Conservation (phyloP, 2,888 invertebrate genomes). For the Aelia acuminata region DNA sequence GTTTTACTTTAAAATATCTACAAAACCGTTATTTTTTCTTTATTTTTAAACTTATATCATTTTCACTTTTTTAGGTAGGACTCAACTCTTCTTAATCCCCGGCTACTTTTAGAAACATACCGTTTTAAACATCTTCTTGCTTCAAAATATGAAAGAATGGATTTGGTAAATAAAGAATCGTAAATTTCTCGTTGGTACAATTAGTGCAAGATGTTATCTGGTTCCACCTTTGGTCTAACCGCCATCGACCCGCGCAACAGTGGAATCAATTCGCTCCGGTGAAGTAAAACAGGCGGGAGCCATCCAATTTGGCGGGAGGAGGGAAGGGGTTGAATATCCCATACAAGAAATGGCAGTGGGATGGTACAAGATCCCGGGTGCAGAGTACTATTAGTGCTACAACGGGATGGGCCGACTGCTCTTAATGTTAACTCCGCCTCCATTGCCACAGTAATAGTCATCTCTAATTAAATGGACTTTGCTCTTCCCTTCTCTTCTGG, state of each 20-base stretch:
- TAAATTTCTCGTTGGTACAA: too few relatives aligned
- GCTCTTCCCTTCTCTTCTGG: background rate
- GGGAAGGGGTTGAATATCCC: background rate
- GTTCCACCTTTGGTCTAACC: background rate
- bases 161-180: too few relatives aligned
- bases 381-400: background rate
- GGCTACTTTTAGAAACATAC: too few relatives aligned
- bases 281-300: background rate
- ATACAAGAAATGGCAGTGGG: conserved; percentile 31
- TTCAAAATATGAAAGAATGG: too few relatives aligned
- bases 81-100: too few relatives aligned
- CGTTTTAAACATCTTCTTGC: too few relatives aligned
- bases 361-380: conserved; percentile 1
- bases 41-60: too few relatives aligned
- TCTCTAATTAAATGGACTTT: conserved; percentile 46
- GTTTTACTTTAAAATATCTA: too few relatives aligned
- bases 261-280: background rate
- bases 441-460: background rate
- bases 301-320: background rate
- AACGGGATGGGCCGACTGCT: background rate
- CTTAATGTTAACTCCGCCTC: conserved; percentile 13
- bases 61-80: too few relatives aligned
- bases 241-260: background rate
- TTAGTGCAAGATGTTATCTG: background rate
- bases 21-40: too few relatives aligned